Base-by-base conservation (phyloP, 2,888 invertebrate genomes). In the Himalopsyche anomala region DNA sequence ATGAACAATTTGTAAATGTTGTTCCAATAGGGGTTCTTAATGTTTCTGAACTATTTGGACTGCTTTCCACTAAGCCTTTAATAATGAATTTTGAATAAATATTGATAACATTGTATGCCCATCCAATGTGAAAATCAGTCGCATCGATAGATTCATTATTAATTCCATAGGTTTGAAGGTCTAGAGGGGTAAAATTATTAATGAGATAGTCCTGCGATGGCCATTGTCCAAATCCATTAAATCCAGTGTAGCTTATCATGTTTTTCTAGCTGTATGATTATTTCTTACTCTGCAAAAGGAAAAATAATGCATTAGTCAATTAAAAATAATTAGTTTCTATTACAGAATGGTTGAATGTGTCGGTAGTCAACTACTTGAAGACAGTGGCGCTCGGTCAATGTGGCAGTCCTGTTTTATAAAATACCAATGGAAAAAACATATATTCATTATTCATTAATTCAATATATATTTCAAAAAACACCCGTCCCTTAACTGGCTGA, bases 171-270 rank as follows among this genome's bases (percentile, higher is more conserved):
- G 36, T 6, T 36, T 62, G 40, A 2, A 87, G 15, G 51, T 82
- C 54, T 2, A 83, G 51, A 45, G 9, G 15, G 36, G 55, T 80
- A 62, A 87, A 87, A 82, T 85, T 80, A 17, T 74, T 81, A 36
- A 84, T 79, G n/a, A 81, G 86, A 56, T 88, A 84, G 62, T 90
- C 89, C 0, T 89, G 87, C 28, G 88, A 89, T 86, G 90, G 89
- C 93, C 93, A 93, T 86, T 93, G 93, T 3, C 91, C 91, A 89
- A 92, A 92, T 89, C 93, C 89, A 90, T 93, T 93, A 42, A 91
- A 90, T 36, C 93, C 93, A 15, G 83, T 62, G 54, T 80, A 86
- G 5, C 9, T 28, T 19, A 69, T 28, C 11, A 86, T 19, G 28
- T 51, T 83, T 84, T 85, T 87, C 15, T 81, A 83, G 15, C 51